Percentiles rank a stretch among this genome's conserved stretches.
Conservation (phyloP, 1,140 invertebrate species). For the Leptonema lineaticorne region DNA sequence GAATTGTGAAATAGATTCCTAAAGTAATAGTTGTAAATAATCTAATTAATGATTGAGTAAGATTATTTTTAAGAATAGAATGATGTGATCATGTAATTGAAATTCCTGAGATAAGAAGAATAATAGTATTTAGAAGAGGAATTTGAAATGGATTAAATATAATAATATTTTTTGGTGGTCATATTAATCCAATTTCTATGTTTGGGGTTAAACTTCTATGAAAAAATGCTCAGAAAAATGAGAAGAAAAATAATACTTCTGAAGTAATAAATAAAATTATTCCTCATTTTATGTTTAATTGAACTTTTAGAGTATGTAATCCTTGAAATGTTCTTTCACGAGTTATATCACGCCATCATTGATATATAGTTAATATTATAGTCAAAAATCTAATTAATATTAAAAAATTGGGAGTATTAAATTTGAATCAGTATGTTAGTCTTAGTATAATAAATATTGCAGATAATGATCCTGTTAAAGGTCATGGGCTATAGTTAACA, state of each 20-base stretch:
- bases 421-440: conserved; percentile 56
- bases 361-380: conserved; percentile 53
- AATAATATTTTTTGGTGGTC: conserved; percentile 59
- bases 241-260: conserved; percentile 64
- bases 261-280: conserved; percentile 67
- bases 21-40: conserved; percentile 58
- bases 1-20: conserved; percentile 57
- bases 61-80: conserved; percentile 55
- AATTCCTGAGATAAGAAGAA: conserved; percentile 59
- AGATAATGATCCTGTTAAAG: conserved; percentile 52
- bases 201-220: conserved; percentile 62
- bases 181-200: conserved; percentile 61
- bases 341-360: conserved; percentile 67
- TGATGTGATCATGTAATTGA: conserved; percentile 60
- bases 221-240: conserved; percentile 67
- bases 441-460: conserved; percentile 51
- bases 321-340: conserved; percentile 62
- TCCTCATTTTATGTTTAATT: conserved; percentile 56
- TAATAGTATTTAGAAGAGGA: conserved; percentile 63
- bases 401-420: conserved; percentile 48
- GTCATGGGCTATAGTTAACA: conserved; percentile 60
- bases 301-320: conserved; percentile 51
- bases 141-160: conserved; percentile 64
- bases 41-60: conserved; percentile 48
- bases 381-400: conserved; percentile 52